Percentiles rank a stretch among this genome's conserved stretches.
phyloP scores from a whole-genome alignment of 1,140 invertebrate species.

The Charaxes varanes region DNA sequence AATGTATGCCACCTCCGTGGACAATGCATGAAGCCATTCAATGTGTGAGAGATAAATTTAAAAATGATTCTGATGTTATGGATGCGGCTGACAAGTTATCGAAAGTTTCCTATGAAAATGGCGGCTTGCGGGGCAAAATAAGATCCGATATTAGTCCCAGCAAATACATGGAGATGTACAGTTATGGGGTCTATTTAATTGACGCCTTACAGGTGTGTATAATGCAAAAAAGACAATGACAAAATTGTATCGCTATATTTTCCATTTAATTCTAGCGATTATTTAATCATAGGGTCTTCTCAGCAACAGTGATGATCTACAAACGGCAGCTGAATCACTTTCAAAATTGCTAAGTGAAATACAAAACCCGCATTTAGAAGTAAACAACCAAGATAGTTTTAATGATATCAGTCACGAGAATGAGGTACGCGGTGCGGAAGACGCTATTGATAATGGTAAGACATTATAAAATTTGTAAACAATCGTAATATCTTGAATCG shows the following conservation, averaged over 20 bases:
- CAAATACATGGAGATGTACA: slow-evolving; percentile 54
- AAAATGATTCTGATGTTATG: slow-evolving; percentile 24
- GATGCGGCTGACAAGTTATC: slow-evolving; percentile 40
- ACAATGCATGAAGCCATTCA: slow-evolving; percentile 45
- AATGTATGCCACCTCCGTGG: slow-evolving; percentile 39
- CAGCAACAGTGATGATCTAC: slow-evolving; percentile 37
- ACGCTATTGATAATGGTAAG: slow-evolving; percentile 4
- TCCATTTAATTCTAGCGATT: slow-evolving; percentile 2
- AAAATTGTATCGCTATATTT: too few species aligned
- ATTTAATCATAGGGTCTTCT: slow-evolving; percentile 22
- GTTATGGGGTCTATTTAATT: slow-evolving; percentile 46
- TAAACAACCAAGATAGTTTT: slow-evolving; percentile 27
- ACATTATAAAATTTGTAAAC: neutral
- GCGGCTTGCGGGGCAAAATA: slow-evolving; percentile 39
- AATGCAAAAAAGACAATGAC: too few species aligned
- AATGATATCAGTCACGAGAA: slow-evolving; percentile 9
- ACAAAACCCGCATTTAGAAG: slow-evolving; percentile 24
- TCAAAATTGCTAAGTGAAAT: slow-evolving; percentile 42
- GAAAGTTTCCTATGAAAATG: slow-evolving; percentile 32
- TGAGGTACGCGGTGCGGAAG: slow-evolving; percentile 5
- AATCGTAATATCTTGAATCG: too few species aligned
- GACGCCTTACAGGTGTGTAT: slow-evolving; percentile 43
- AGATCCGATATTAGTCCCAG: slow-evolving; percentile 27
- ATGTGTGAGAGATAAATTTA: slow-evolving; percentile 40
- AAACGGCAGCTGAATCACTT: slow-evolving; percentile 35